Evolutionary conservation across 2,797 vertebrate genomes (phyloP).

Genomic region (Pyrocephalus nanus): DNA sequence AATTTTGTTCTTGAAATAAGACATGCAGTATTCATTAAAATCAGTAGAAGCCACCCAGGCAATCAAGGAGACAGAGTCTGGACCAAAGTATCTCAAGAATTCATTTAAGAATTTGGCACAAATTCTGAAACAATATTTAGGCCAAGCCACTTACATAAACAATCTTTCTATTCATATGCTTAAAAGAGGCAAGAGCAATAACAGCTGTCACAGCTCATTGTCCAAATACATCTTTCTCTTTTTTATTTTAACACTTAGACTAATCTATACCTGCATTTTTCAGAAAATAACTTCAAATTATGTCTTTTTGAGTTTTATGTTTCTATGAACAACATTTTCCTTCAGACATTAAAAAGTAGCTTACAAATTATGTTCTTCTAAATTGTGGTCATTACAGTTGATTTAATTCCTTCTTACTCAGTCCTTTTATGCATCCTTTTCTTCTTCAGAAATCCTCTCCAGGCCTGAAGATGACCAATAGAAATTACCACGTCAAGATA

Average conservation of each 20-base stretch:
- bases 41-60: not conserved
- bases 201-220: not conserved
- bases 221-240: not conserved
- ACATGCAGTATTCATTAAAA: conserved; percentile 4
- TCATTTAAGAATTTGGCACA: conserved; percentile 27
- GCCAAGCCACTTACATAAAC: conserved; percentile 25
- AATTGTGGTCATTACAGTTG: not conserved
- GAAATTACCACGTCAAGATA: not conserved
- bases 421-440: not conserved
- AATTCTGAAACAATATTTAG: not conserved
- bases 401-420: not conserved
- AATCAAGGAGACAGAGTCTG: not conserved
- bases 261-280: not conserved
- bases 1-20: conserved; percentile 5
- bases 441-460: not conserved
- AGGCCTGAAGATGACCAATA: not conserved
- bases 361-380: not conserved
- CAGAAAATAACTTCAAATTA: not conserved
- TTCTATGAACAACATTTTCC: not conserved
- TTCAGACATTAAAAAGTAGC: not conserved
- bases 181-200: conserved; percentile 22
- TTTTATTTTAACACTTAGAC: not conserved
- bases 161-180: not conserved
- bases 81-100: not conserved
- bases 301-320: not conserved